Conservation (phyloP, 2,797 vertebrate genomes). For the Rhadinocentrus ornatus region DNA sequence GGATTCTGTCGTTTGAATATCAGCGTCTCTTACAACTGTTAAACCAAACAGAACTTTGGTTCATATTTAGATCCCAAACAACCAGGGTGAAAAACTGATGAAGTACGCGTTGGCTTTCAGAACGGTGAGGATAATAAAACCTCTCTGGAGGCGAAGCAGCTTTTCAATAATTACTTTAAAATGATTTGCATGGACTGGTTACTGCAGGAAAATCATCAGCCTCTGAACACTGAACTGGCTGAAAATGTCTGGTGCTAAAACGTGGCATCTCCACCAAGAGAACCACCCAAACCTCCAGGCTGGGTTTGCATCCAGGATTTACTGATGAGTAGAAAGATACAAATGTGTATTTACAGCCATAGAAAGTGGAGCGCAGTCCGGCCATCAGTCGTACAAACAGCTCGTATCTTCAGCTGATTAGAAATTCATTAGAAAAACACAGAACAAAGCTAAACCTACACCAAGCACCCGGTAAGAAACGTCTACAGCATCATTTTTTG, state of each 20-base stretch:
- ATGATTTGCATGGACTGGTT: too few species aligned
- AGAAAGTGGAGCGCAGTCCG: conserved; percentile 48
- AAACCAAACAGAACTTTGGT: background rate
- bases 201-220: too few species aligned
- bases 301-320: conserved; percentile 33
- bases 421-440: conserved; percentile 47
- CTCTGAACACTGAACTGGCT: too few species aligned
- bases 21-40: conserved; percentile 1
- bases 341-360: conserved; percentile 70
- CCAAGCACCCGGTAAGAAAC: conserved; percentile 7
- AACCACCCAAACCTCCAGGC: conserved; percentile 36
- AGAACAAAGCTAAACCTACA: conserved; percentile 28
- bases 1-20: background rate
- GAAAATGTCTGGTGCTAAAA: conserved; percentile 23
- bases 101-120: too few species aligned
- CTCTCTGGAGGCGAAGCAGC: too few species aligned
- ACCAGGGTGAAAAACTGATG: background rate
- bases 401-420: conserved; percentile 36
- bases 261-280: conserved; percentile 9
- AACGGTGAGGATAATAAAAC: background rate
- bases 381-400: conserved; percentile 40
- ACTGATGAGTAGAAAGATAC: conserved; percentile 56
- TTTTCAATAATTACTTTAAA: too few species aligned
- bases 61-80: background rate
- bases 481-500: conserved; percentile 6